These are phyloP conservation scores for Anguilla anguilla DNA, from an alignment of 2,797 vertebrate species.

Conservation along the genomic window DNA sequence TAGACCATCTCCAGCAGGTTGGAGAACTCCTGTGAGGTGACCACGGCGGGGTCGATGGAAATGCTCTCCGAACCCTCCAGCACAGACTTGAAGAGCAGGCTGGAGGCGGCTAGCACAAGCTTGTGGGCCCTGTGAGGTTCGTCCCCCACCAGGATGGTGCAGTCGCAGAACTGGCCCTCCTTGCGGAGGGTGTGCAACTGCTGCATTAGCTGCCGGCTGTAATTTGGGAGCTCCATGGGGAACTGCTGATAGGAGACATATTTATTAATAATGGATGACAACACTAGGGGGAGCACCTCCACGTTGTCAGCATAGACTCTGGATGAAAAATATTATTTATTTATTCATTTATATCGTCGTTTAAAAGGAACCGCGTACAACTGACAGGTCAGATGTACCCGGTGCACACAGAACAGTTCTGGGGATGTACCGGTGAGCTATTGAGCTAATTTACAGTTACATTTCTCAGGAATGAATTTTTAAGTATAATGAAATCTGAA, in stretches of 20 bases:
- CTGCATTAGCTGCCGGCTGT: constrained; percentile 84
- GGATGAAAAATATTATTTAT: not conserved
- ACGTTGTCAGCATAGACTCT: not conserved
- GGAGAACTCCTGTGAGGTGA: constrained; percentile 82
- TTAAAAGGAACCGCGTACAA: not conserved
- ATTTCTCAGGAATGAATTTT: not conserved
- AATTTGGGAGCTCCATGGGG: constrained; percentile 83
- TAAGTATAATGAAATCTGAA: too few relatives aligned
- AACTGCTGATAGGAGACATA: constrained; percentile 35
- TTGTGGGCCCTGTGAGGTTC: constrained; percentile 81
- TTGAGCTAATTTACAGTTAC: not conserved
- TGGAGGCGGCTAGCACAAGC: constrained; percentile 84
- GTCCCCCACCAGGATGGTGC: constrained; percentile 79
- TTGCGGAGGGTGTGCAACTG: constrained; percentile 80
- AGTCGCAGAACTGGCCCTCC: constrained; percentile 85
- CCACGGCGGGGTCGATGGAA: constrained; percentile 79
- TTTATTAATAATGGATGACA: not conserved
- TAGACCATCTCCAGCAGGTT: constrained; percentile 85
- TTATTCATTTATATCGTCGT: not conserved
- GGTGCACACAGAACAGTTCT: too few relatives aligned
- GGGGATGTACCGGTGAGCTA: not conserved
- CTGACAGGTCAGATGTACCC: not conserved
- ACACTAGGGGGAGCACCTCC: not conserved
- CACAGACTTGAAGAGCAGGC: constrained; percentile 84
- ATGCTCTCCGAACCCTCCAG: constrained; percentile 81